phyloP scores from a whole-genome alignment of 1,140 invertebrate species.

The Drosophila nigrodunni region DNA sequence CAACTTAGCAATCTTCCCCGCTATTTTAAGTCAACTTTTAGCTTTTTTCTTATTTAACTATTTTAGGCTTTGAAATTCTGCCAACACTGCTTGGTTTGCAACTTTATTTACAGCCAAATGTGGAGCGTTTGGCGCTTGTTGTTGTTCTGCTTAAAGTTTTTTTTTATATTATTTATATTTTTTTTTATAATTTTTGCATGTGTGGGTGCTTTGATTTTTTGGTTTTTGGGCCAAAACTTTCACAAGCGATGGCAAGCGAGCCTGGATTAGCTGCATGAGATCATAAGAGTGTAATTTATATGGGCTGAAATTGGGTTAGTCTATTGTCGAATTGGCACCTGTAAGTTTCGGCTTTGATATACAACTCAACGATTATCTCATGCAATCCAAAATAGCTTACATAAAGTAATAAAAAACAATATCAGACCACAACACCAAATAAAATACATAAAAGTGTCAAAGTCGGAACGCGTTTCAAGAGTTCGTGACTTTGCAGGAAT shows the following conservation, averaged over 20 bases:
- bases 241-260: constrained; percentile 37
- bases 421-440: constrained; percentile 12
- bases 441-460: constrained; percentile 53
- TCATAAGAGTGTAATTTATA: constrained; percentile 30
- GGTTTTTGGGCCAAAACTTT: constrained; percentile 41
- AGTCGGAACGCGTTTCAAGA: constrained; percentile 48
- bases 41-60: too few relatives aligned
- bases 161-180: not conserved
- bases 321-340: constrained; percentile 20
- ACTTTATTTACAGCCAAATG: constrained; percentile 32
- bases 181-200: constrained; percentile 16
- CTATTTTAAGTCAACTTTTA: too few relatives aligned
- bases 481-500: constrained; percentile 75
- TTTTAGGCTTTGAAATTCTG: too few relatives aligned
- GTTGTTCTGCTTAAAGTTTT: constrained; percentile 12
- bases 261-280: constrained; percentile 41
- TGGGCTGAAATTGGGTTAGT: constrained; percentile 26
- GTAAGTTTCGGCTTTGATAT: constrained; percentile 18
- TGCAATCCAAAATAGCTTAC: constrained; percentile 46
- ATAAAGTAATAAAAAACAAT: constrained; percentile 48
- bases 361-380: constrained; percentile 64
- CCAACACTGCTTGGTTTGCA: too few relatives aligned
- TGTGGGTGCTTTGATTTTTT: constrained; percentile 31
- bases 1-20: too few relatives aligned
- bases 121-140: constrained; percentile 33